Percentiles rank a stretch among this genome's conserved stretches.
Evolutionary conservation across 2,888 invertebrate genomes (phyloP).

Genomic region (Anorthoa munda): DNA sequence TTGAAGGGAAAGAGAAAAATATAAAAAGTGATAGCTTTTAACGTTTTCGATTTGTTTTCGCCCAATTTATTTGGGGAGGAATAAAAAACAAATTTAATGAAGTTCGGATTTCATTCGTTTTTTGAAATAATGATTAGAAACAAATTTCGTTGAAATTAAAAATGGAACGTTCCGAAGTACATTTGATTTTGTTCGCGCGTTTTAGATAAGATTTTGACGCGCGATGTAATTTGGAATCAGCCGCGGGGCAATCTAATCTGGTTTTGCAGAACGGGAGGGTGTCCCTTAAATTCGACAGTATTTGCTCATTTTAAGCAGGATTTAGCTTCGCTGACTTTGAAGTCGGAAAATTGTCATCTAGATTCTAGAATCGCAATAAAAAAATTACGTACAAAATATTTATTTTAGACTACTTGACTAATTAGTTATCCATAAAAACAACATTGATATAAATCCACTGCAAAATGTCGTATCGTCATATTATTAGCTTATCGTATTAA

Average conservation of each 20-base stretch:
- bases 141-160: constrained; percentile 12
- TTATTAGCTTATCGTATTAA: neutral
- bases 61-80: constrained; percentile 1
- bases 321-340: constrained; percentile 8
- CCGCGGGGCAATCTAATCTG: constrained; percentile 40
- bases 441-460: neutral
- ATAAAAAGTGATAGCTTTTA: constrained; percentile 34
- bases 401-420: neutral
- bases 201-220: constrained; percentile 17
- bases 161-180: neutral
- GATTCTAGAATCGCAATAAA: neutral
- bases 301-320: constrained; percentile 36
- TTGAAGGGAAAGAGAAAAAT: constrained; percentile 32
- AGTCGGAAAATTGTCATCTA: neutral
- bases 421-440: no score
- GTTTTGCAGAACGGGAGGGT: constrained; percentile 8
- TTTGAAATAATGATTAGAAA: constrained; percentile 1
- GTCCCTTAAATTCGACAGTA: constrained; percentile 21
- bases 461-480: neutral
- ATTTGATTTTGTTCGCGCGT: constrained; percentile 3
- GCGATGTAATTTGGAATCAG: constrained; percentile 33
- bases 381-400: neutral
- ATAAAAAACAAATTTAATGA: constrained; percentile 19
- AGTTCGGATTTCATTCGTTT: constrained; percentile 4
- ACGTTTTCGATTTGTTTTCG: constrained; percentile 28